phyloP scores from a whole-genome alignment of 2,888 invertebrate species.

The Leptinotarsa juncta region DNA sequence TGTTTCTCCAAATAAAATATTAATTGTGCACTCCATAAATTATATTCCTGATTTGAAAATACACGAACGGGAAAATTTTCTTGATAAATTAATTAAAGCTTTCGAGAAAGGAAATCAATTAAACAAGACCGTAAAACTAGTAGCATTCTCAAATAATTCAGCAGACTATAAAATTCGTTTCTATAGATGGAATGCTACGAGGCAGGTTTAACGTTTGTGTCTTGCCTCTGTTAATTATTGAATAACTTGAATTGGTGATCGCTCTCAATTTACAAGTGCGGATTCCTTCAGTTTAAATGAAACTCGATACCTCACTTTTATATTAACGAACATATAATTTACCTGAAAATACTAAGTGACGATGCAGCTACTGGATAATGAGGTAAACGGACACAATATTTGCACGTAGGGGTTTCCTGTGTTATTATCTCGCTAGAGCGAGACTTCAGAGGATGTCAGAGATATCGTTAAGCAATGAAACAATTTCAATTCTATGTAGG shows the following conservation, averaged over 20 bases:
- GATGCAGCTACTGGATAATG: background rate
- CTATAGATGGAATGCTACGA: conserved; percentile 21
- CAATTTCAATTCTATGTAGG: background rate
- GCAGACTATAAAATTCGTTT: conserved; percentile 22
- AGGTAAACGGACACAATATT: background rate
- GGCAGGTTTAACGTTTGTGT: conserved; percentile 16
- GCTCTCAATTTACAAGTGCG: conserved; percentile 22
- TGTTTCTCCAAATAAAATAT: no score
- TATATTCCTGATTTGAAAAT: background rate
- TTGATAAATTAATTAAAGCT: background rate
- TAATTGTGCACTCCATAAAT: background rate
- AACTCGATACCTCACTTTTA: conserved; percentile 15
- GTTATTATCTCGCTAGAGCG: background rate
- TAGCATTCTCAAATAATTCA: conserved; percentile 22
- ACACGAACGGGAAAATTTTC: background rate
- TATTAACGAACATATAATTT: conserved; percentile 7
- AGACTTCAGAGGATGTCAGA: conserved; percentile 4
- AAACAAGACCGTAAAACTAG: conserved; percentile 16
- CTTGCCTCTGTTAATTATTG: conserved; percentile 18
- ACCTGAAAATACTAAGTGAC: conserved; percentile 6
- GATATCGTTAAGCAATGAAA: background rate
- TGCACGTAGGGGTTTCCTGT: background rate
- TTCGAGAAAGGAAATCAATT: conserved; percentile 19
- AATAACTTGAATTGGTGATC: conserved; percentile 13
- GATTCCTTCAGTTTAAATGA: conserved; percentile 13